These are phyloP conservation scores for Calidris pygmaea DNA, from an alignment of 2,113 vertebrate species.

Conservation along the genomic window DNA sequence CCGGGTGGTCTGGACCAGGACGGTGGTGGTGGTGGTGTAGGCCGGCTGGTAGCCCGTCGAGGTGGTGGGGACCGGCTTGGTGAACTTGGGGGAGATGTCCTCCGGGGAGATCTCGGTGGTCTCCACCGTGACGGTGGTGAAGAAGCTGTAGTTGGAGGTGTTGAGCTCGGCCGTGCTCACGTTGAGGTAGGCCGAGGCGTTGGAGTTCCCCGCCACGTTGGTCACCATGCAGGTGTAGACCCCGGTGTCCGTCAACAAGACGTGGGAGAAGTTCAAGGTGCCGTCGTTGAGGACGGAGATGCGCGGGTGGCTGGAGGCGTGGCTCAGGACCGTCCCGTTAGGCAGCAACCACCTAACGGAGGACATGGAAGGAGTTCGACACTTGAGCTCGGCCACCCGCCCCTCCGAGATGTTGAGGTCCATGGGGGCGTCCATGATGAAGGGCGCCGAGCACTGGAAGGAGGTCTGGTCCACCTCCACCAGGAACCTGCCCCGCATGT, in stretches of 20 bases:
- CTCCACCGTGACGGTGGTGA: conserved; percentile 96
- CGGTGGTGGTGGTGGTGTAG: conserved; percentile 93
- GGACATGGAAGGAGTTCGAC: conserved; percentile 93
- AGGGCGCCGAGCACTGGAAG: conserved; percentile 94
- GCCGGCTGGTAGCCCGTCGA: conserved; percentile 94
- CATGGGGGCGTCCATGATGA: conserved; percentile 91
- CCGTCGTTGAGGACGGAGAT: conserved; percentile 93
- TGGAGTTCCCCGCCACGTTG: conserved; percentile 96
- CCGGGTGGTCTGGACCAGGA: conserved; percentile 89
- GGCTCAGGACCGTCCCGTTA: conserved; percentile 92
- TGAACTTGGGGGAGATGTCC: conserved; percentile 85
- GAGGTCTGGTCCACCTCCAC: conserved; percentile 94
- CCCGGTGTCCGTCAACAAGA: conserved; percentile 89
- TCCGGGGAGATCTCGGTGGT: conserved; percentile 88
- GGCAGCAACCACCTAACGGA: conserved; percentile 95
- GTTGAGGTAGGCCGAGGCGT: conserved; percentile 95
- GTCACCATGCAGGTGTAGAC: conserved; percentile 97
- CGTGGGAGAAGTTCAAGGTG: conserved; percentile 94
- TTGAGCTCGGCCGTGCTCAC: conserved; percentile 96
- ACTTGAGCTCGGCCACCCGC: conserved; percentile 91
- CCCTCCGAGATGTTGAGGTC: conserved; percentile 97
- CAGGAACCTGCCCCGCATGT: conserved; percentile 91
- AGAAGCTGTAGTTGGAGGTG: conserved; percentile 96
- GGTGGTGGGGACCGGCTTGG: conserved; percentile 87
- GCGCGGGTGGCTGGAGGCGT: conserved; percentile 90